phyloP scores from a whole-genome alignment of 2,113 vertebrate genomes.

The Probosciger aterrimus region DNA sequence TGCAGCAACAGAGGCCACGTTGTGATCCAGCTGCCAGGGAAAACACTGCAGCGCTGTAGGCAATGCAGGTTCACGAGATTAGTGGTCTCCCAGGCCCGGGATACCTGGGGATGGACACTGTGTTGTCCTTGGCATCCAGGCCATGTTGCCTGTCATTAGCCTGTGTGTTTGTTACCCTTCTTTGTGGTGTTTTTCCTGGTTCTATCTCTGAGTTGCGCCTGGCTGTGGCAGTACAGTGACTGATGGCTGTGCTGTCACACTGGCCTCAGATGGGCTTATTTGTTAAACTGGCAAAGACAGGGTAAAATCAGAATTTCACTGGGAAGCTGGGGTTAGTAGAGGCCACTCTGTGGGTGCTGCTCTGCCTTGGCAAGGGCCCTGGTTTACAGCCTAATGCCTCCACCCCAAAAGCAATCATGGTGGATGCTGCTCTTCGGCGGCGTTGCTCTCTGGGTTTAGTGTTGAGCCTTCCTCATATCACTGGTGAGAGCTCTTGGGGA shows the following conservation, averaged over 20 bases:
- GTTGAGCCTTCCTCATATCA: not conserved
- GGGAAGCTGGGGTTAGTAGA: not conserved
- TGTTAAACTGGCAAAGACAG: not conserved
- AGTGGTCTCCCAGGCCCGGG: not conserved
- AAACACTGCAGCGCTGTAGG: not conserved
- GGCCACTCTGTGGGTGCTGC: not conserved
- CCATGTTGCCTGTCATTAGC: not conserved
- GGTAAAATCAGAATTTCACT: not conserved
- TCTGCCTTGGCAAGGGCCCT: not conserved
- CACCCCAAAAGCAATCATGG: not conserved
- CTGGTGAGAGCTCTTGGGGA: not conserved
- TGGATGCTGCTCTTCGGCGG: not conserved
- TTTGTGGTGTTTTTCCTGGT: not conserved
- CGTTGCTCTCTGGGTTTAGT: not conserved
- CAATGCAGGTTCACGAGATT: not conserved
- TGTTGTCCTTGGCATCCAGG: not conserved
- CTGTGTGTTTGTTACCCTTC: not conserved
- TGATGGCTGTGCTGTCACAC: not conserved
- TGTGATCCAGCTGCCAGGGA: not conserved
- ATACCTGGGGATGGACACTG: rapidly evolving
- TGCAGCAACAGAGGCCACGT: not conserved
- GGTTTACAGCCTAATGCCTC: not conserved
- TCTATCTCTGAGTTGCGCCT: not conserved
- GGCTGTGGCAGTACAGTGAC: not conserved
- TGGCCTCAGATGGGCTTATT: not conserved